Evolutionary conservation across 2,797 vertebrate genomes (phyloP).

Genomic region (Smutsia temminckii): DNA sequence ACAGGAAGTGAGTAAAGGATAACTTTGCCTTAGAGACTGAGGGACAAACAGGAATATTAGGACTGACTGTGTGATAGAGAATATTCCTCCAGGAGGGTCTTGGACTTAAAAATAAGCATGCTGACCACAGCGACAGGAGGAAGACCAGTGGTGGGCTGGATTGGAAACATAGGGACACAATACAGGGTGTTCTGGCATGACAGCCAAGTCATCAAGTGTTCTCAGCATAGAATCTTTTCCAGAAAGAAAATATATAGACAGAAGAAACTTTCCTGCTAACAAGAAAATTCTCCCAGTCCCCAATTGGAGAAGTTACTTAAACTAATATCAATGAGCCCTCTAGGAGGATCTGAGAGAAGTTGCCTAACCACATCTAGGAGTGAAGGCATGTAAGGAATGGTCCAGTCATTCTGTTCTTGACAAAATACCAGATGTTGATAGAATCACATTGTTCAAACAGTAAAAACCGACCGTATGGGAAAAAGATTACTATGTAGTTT

Average conservation of each 20-base stretch:
- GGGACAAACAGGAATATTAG: not conserved
- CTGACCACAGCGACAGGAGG: not conserved
- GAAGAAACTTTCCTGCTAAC: not conserved
- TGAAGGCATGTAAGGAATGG: not conserved
- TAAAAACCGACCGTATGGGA: not conserved
- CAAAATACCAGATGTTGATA: not conserved
- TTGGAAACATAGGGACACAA: not conserved
- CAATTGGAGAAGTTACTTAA: not conserved
- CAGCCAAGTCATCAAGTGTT: not conserved
- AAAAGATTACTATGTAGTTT: not conserved
- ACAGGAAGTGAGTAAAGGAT: not conserved
- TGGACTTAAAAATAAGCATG: not conserved
- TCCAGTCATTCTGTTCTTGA: not conserved
- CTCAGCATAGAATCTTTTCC: not conserved
- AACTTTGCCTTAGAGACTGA: not conserved
- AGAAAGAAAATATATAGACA: not conserved
- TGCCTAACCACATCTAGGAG: not conserved
- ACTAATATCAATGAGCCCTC: not conserved
- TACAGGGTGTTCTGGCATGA: not conserved
- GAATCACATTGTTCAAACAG: not conserved
- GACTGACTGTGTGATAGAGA: not conserved
- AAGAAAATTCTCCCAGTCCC: not conserved
- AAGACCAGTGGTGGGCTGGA: not conserved
- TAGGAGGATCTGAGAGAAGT: not conserved
- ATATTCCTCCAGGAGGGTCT: not conserved